phyloP scores from a whole-genome alignment of 1,140 invertebrate species.

The Arion vulgaris region DNA sequence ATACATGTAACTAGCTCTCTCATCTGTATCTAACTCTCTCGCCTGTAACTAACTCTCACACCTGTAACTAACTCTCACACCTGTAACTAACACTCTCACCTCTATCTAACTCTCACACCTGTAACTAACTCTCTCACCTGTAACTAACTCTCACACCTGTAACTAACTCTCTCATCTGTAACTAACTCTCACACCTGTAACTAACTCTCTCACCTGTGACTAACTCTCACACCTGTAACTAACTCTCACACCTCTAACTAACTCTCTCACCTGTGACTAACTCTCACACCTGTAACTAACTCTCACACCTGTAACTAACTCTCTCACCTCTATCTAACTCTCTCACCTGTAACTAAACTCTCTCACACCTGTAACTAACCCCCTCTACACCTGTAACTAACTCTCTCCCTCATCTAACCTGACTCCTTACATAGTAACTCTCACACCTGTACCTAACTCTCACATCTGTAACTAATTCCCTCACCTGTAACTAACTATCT shows the following conservation, averaged over 20 bases:
- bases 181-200: slow-evolving; percentile 20
- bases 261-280: slow-evolving; percentile 20
- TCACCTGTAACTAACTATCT: too few relatives aligned
- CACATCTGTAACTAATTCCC: too few relatives aligned
- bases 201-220: slow-evolving; percentile 19
- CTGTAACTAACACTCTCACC: slow-evolving; percentile 25
- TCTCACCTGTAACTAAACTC: too few relatives aligned
- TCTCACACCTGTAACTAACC: too few relatives aligned
- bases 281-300: slow-evolving; percentile 17
- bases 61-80: slow-evolving; percentile 21
- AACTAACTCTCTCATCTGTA: slow-evolving; percentile 16
- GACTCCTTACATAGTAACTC: too few relatives aligned
- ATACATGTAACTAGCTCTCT: slow-evolving; percentile 17
- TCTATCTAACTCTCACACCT: too few relatives aligned
- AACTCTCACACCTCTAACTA: slow-evolving; percentile 13
- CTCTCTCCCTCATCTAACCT: too few relatives aligned
- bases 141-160: slow-evolving; percentile 21
- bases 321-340: too few relatives aligned
- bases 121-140: too few relatives aligned
- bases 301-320: slow-evolving; percentile 20
- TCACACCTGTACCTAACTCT: too few relatives aligned
- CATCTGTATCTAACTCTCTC: too few relatives aligned
- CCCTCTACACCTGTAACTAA: too few relatives aligned
- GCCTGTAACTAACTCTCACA: slow-evolving; percentile 19
- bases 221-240: slow-evolving; percentile 21